Base-by-base conservation (phyloP, 2,888 invertebrate genomes). In the Axea sp. region DNA sequence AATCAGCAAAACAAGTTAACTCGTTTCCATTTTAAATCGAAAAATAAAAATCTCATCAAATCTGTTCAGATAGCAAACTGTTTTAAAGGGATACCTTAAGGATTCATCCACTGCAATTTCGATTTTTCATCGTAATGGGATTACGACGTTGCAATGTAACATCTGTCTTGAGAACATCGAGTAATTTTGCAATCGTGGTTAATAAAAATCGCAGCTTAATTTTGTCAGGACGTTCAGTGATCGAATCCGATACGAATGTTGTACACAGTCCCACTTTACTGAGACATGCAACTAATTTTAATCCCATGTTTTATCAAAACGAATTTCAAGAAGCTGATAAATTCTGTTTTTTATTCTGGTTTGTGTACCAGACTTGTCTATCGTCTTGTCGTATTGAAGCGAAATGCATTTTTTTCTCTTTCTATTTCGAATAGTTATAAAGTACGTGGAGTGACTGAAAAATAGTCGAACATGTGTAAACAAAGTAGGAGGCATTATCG, bases 221-320 rank as follows among this genome's bases (percentile, higher is more conserved):
- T 62, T 62, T 5, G 33, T 19, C 8, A 26, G 17, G 57, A 64
- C 62, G 41, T 41, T 64, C 62, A 64, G 82, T 82, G 81, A 83
- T 83, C 79, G 81, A 81, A 81, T 81, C 77, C 77, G 78, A 81
- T 78, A 75, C 55, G 57, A 74, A 76, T 71, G 73, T 76, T 77
- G 45, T 35, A 6, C 39, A 33, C 49, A 22, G 37, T 8, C 12
- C 26, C 26, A 7, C 11, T 22, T 15, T 17, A 2, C 11, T 15
- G 14, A 49, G 67, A 72, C 62, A 71, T 33, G 65, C 19, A 72
- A 62, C 71, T 75, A 74, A 77, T 76, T 75, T 73, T 41, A 55
- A 73, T 67, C 62, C 65, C 41, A 17, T 57, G 28, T 72, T 49
- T 49, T 35, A 49, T 57, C 57, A 64, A 30, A 12, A 15, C 67